Base-by-base conservation (phyloP, 2,888 invertebrate species). In the Melinaea menophilus region DNA sequence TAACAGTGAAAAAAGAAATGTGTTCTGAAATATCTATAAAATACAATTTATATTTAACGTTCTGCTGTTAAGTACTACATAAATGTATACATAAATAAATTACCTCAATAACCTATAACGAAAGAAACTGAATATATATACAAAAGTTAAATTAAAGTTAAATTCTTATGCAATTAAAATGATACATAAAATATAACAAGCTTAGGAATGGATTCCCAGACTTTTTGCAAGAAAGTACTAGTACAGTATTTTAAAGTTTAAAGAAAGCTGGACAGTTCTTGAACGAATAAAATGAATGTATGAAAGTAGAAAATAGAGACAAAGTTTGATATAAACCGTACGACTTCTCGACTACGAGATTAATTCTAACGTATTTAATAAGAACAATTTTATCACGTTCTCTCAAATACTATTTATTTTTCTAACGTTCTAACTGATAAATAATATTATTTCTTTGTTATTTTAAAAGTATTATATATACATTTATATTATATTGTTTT, bases 301-400 rank as follows among this genome's bases (percentile, higher is more conserved):
- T 67, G 63, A 65, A 69, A 66, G 63, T 61, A 60, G 67, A 64
- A 65, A 61, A 64, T 67, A 66, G 63, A 69, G 62, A 68, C 67
- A 62, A 69, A 69, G 65, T 66, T 69, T 64, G 63, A 66, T 69
- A 67, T 63, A 66, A 63, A 69, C 68, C 64, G 59, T 64, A 66
- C 63, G 63, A 62, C 64, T 67, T 65, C 63, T 64, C 64, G 61
- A 66, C 65, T 69, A 63, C 63, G 48, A 61, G 61, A 69, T 70
- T 66, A 66, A 65, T 67, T 70, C 63, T 63, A 62, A 57, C 59
- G 59, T 64, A 61, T 67, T 68, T 68, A 62, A 64, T 68, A 61
- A 61, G 55, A 60, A 58, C 58, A 61, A 48, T 61, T 58, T 57
- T 31, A 57, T 57, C 33, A 37, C 51, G 7, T 41, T 31, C 51